phyloP scores from a whole-genome alignment of 2,797 vertebrate genomes.

The Lagorchestes hirsutus region DNA sequence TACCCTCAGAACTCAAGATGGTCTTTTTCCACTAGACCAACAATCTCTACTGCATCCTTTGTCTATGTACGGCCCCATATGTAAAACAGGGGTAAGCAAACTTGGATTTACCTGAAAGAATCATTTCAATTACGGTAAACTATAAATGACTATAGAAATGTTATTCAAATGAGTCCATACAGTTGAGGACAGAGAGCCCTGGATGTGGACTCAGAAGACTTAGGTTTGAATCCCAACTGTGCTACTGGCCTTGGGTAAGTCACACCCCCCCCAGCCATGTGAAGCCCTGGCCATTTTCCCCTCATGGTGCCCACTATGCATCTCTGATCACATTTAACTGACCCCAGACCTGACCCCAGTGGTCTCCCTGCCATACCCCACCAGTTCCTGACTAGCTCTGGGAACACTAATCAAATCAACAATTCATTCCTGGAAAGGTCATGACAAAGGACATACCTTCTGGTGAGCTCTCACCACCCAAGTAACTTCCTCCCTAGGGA shows the following conservation, averaged over 20 bases:
- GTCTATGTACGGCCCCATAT: neutral
- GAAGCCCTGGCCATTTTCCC: neutral
- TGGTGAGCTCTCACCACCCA: neutral
- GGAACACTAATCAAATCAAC: neutral
- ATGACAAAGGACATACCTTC: neutral
- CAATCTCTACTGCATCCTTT: neutral
- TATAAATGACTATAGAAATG: neutral
- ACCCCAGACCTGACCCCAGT: neutral
- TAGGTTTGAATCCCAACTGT: neutral
- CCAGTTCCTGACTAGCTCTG: neutral
- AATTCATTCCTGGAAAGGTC: neutral
- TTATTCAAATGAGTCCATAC: neutral
- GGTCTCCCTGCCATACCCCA: neutral
- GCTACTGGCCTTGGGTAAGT: neutral
- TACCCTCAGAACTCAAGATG: neutral
- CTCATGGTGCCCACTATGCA: neutral
- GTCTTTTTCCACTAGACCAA: neutral
- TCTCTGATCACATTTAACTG: neutral
- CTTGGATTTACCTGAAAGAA: neutral
- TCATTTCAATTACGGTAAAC: neutral
- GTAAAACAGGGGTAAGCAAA: neutral
- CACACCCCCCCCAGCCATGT: no score
- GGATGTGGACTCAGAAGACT: neutral
- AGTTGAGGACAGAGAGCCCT: neutral
- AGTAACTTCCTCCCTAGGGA: neutral